Percentiles rank a stretch among this genome's conserved stretches.
phyloP scores from a whole-genome alignment of 2,888 invertebrate genomes.

The Lepidochitona cinerea region DNA sequence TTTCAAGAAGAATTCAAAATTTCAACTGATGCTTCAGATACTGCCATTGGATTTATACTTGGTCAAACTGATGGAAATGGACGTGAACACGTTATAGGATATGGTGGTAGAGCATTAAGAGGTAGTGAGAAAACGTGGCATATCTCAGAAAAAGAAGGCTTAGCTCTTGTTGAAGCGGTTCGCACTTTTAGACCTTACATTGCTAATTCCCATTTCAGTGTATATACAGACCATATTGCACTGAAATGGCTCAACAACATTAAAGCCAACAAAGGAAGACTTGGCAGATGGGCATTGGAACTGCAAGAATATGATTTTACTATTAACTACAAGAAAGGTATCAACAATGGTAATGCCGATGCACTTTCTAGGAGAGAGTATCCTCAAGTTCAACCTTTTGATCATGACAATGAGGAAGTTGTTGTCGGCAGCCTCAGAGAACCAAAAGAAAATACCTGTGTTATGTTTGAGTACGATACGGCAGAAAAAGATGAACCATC shows the following conservation, averaged over 20 bases:
- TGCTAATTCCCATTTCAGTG: constrained; percentile 18
- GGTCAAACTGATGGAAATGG: constrained; percentile 26
- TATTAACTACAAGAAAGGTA: constrained; percentile 23
- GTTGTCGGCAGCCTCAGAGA: neutral
- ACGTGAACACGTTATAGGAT: constrained; percentile 22
- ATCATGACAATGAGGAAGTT: neutral
- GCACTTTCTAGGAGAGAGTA: constrained; percentile 11
- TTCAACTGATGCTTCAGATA: constrained; percentile 31
- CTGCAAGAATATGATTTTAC: constrained; percentile 32
- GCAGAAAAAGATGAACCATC: neutral
- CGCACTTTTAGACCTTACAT: constrained; percentile 26
- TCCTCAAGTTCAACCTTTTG: neutral
- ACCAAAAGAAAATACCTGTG: neutral
- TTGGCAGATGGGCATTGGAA: constrained; percentile 30
- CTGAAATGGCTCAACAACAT: constrained; percentile 22
- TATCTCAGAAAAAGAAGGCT: constrained; percentile 29
- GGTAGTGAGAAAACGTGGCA: constrained; percentile 22
- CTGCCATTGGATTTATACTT: constrained; percentile 31
- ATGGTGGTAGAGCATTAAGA: constrained; percentile 30
- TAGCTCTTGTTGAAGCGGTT: constrained; percentile 35
- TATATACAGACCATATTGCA: constrained; percentile 29
- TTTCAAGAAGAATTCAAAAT: constrained; percentile 30
- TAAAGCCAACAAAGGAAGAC: constrained; percentile 22
- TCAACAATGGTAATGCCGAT: constrained; percentile 26
- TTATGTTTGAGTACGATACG: neutral